Evolutionary conservation across 2,797 vertebrate genomes (phyloP), one percentile per base, ranked within the genome.

Genomic region (Salmo trutta): DNA sequence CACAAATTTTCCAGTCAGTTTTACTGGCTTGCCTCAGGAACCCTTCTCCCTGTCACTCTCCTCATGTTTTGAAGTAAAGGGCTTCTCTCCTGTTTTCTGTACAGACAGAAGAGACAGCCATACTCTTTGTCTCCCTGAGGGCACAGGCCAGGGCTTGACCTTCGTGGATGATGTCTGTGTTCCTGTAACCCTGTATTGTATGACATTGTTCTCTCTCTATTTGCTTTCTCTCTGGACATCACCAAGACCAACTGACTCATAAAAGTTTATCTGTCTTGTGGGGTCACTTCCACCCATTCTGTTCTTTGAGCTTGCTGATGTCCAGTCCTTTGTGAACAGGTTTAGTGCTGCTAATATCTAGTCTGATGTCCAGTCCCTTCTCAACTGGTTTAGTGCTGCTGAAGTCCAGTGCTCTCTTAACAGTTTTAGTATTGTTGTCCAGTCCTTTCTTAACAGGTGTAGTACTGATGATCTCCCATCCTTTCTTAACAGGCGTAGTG

Each of bases 211-310:
- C 36, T 29, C 27, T 41, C 36, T 36, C 1, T 16, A 15, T 74
- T n/a, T 69, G 6, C 33, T 65, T 12, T 71, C 27, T 75, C 67
- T n/a, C 70, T 65, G 64, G 10, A 65, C 71, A 17, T 68, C 24
- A 29, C 15, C 24, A 27, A 16, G 24, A 14, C 47, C 16, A 54
- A 24, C 41, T 27, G 54, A 74, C 70, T 31, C n/a, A 19, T 56
- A 3, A 52, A 54, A 51, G 53, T 73, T 10, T 12, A 19, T 31
- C 59, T 27, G 8, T 4, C 54, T 14, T 7, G 64, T 29, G 41
- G 3, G 12, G 33, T 93, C 87, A 93, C 88, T 94, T 93, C 91
- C 92, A 93, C 78, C 91, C 91, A 6, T 93, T 92, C 88, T 92
- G 84, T 84, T 93, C 92, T 41, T 93, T 93, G 0, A 93, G 91